These are phyloP conservation scores for Clarias magur DNA, from an alignment of 2,113 vertebrate species.

Conservation along the genomic window DNA sequence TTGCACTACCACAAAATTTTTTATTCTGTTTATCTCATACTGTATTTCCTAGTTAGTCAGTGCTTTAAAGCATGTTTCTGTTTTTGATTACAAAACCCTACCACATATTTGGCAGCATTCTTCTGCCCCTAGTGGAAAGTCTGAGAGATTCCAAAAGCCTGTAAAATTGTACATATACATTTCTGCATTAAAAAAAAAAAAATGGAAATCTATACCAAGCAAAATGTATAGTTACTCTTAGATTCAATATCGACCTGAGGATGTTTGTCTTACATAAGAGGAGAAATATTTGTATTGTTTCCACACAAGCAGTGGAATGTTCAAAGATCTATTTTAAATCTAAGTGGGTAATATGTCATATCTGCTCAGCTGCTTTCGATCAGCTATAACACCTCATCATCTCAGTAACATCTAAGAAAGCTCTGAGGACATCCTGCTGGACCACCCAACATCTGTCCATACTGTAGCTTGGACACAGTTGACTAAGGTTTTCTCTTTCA, in stretches of 20 bases:
- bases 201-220: slow-evolving; percentile 11
- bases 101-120: slow-evolving; percentile 29
- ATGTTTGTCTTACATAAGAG: slow-evolving; percentile 37
- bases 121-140: slow-evolving; percentile 51
- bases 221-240: slow-evolving; percentile 18
- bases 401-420: slow-evolving; percentile 31
- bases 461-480: slow-evolving; percentile 19
- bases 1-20: neutral
- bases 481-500: slow-evolving; percentile 40
- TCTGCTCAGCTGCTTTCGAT: slow-evolving; percentile 29
- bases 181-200: neutral
- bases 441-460: slow-evolving; percentile 48
- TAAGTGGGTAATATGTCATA: slow-evolving; percentile 22
- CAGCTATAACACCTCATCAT: neutral
- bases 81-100: slow-evolving; percentile 1
- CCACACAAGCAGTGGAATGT: slow-evolving; percentile 26
- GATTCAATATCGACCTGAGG: slow-evolving; percentile 17
- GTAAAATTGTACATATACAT: neutral
- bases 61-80: slow-evolving; percentile 4
- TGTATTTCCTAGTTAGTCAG: too few relatives aligned
- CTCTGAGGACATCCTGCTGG: slow-evolving; percentile 39
- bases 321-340: slow-evolving; percentile 16
- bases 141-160: neutral
- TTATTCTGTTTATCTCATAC: neutral
- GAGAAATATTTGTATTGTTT: slow-evolving; percentile 42